Evolutionary conservation across 2,888 invertebrate genomes (phyloP).

Genomic region (Xanthia togata): DNA sequence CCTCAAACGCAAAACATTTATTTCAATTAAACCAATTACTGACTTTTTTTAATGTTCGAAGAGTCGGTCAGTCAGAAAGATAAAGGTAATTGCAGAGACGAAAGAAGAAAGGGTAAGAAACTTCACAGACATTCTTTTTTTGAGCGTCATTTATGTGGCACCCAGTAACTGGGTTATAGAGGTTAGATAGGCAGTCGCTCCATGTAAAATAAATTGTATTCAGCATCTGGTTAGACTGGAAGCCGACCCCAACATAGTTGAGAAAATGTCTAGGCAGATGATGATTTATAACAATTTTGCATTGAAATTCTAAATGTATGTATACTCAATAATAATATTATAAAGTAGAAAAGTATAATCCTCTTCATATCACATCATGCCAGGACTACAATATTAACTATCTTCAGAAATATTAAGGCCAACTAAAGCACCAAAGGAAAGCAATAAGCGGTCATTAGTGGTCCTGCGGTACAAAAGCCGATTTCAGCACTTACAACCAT

Average conservation of each 20-base stretch:
- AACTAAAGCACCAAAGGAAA: not conserved
- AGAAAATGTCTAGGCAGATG: too few relatives aligned
- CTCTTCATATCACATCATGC: not conserved
- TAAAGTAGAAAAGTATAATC: not conserved
- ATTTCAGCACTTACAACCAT: not conserved
- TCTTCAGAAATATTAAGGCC: slow-evolving; percentile 14
- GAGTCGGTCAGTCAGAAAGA: not conserved
- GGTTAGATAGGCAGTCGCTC: too few relatives aligned
- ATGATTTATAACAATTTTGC: too few relatives aligned
- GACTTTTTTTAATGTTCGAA: too few relatives aligned
- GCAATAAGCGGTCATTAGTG: not conserved
- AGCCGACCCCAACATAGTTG: too few relatives aligned
- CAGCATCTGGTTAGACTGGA: too few relatives aligned
- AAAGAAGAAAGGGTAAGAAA: not conserved
- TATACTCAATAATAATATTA: not conserved
- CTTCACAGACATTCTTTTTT: not conserved
- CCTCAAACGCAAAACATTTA: not conserved
- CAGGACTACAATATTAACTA: not conserved
- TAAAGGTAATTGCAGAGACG: not conserved
- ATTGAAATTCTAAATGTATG: not conserved
- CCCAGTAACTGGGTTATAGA: too few relatives aligned
- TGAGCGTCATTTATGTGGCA: too few relatives aligned
- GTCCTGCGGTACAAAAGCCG: not conserved
- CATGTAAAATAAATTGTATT: too few relatives aligned
- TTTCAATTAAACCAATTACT: not conserved